phyloP scores from a whole-genome alignment of 2,888 invertebrate species.

The Agapetus fuscipes region DNA sequence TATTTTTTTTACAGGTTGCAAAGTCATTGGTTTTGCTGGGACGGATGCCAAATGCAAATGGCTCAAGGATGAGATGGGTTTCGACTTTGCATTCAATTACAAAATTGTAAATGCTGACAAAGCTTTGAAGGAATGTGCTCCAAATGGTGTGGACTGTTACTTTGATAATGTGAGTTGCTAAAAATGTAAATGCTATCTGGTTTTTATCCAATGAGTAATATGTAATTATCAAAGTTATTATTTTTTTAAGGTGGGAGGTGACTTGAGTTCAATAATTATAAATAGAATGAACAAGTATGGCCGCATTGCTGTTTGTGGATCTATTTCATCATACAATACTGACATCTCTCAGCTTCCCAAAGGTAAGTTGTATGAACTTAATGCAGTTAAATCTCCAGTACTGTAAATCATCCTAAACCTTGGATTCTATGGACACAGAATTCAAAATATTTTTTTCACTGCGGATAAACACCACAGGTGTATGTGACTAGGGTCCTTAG shows the following conservation, averaged over 20 bases:
- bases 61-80: constrained; percentile 53
- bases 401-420: no score
- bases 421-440: no score
- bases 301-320: constrained; percentile 54
- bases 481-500: no score
- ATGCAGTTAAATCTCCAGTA: no score
- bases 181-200: not conserved
- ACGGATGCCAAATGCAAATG: constrained; percentile 61
- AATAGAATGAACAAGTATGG: constrained; percentile 53
- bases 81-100: constrained; percentile 63
- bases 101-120: constrained; percentile 47
- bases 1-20: constrained; percentile 39
- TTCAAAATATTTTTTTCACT: no score
- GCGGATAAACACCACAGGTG: no score
- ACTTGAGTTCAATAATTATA: constrained; percentile 48
- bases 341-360: constrained; percentile 38
- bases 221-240: no score
- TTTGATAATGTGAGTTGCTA: constrained; percentile 66
- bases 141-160: constrained; percentile 65
- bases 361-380: constrained; percentile 28
- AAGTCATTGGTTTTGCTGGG: constrained; percentile 63
- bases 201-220: no score
- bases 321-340: constrained; percentile 54
- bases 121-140: constrained; percentile 50
- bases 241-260: constrained; percentile 58